Evolutionary conservation across 2,113 vertebrate genomes (phyloP).

Genomic region (Vulpes ferrilata): DNA sequence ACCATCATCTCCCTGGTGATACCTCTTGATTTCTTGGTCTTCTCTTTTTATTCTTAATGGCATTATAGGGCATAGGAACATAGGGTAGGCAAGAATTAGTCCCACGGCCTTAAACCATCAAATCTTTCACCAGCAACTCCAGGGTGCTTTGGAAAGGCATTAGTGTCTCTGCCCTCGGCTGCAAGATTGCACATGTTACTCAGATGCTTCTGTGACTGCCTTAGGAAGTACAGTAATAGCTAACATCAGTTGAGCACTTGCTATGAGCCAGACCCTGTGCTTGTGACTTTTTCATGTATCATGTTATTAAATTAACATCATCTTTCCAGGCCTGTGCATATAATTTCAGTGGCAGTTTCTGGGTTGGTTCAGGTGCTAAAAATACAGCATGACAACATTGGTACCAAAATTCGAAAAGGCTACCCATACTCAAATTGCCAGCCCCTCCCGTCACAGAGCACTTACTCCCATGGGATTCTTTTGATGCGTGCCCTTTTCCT

Average conservation of each 20-base stretch:
- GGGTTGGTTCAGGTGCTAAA: background rate
- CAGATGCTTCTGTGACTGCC: background rate
- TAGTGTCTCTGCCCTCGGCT: background rate
- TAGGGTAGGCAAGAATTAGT: background rate
- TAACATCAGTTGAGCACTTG: background rate
- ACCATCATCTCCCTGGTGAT: background rate
- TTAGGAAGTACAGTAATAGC: background rate
- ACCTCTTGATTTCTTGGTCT: background rate
- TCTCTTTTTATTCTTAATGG: background rate
- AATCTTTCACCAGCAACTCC: background rate
- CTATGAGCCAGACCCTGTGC: background rate
- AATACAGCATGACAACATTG: background rate
- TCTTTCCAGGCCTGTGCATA: background rate
- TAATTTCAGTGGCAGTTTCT: background rate
- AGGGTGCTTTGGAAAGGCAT: background rate
- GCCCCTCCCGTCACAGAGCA: background rate
- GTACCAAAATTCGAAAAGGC: background rate
- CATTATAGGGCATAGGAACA: background rate
- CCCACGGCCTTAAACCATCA: background rate
- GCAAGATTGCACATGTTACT: background rate
- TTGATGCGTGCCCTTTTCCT: background rate
- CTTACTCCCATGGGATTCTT: background rate
- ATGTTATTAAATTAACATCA: background rate
- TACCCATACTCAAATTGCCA: background rate
- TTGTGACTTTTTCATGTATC: background rate